Conservation (phyloP, 1,140 invertebrate species). For the Diachasmimorpha longicaudata region DNA sequence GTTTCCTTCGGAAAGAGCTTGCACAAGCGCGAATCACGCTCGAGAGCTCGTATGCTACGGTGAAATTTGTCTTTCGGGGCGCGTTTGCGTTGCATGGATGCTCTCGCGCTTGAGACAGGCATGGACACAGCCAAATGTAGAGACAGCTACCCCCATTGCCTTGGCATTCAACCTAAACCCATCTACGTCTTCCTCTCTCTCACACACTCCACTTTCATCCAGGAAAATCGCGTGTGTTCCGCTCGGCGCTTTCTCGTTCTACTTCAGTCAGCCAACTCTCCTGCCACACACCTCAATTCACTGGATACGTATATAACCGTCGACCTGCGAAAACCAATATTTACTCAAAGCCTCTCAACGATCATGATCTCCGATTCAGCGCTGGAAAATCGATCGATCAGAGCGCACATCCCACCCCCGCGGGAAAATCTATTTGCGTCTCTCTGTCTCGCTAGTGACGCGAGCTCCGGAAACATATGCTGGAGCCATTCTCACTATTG, state of each 20-base stretch:
- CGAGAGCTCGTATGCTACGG: constrained; percentile 30
- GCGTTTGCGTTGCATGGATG: constrained; percentile 40
- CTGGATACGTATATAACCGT: constrained; percentile 19
- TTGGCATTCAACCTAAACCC: neutral
- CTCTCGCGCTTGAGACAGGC: constrained; percentile 22
- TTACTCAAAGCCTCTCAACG: constrained; percentile 37
- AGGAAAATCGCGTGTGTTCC: neutral
- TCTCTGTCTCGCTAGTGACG: no score
- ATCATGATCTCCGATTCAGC: constrained; percentile 41
- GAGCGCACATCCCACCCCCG: neutral
- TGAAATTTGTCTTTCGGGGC: constrained; percentile 38
- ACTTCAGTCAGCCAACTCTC: constrained; percentile 21
- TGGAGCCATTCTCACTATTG: neutral
- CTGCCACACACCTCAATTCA: constrained; percentile 25
- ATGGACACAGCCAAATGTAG: neutral
- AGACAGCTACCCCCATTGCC: constrained; percentile 24
- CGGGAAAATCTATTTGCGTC: neutral
- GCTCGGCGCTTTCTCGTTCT: neutral
- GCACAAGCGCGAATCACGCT: constrained; percentile 34
- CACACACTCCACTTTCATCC: constrained; percentile 14
- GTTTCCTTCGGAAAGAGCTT: constrained; percentile 28
- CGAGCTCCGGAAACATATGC: no score
- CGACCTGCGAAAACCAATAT: constrained; percentile 47
- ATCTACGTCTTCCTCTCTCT: constrained; percentile 6
- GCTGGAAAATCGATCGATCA: constrained; percentile 41